Conservation (phyloP, 2,113 vertebrate genomes). For the Microtus oregoni region DNA sequence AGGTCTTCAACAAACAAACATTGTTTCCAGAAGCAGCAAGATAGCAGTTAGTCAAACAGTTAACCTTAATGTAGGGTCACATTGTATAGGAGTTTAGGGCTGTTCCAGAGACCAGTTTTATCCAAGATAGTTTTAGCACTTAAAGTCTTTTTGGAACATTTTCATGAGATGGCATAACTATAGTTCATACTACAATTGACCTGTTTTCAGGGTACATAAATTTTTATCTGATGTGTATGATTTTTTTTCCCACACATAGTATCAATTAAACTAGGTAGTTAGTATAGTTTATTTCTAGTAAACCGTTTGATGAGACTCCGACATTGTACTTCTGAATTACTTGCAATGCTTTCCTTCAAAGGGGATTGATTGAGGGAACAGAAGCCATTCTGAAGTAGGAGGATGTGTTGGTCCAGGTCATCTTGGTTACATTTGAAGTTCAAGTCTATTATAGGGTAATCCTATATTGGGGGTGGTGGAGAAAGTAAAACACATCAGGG, state of each 20-base stretch:
- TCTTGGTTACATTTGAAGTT: not conserved
- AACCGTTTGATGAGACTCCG: not conserved
- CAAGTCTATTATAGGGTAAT: not conserved
- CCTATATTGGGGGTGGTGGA: not conserved
- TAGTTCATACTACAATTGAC: not conserved
- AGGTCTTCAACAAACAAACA: not conserved
- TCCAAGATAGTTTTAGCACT: not conserved
- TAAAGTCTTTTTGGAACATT: not conserved
- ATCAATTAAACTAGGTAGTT: constrained; percentile 15
- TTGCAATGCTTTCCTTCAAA: constrained; percentile 22
- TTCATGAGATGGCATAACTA: not conserved
- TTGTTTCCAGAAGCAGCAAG: not conserved
- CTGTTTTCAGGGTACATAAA: not conserved
- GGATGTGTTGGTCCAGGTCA: not conserved
- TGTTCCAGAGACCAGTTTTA: not conserved
- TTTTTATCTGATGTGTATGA: not conserved
- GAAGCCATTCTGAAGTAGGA: not conserved
- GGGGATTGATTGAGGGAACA: not conserved
- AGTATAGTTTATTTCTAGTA: constrained; percentile 27
- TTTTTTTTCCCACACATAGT: constrained; percentile 13
- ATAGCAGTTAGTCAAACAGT: not conserved
- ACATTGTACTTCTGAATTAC: not conserved
- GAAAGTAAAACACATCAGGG: not conserved
- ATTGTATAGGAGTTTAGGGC: not conserved
- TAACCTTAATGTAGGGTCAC: not conserved